A percentile compares a stretch with the other conserved stretches of the same genome.
These are phyloP conservation scores for Chlamydotis undulata DNA, from an alignment of 2,113 vertebrate genomes.

Conservation along the genomic window DNA sequence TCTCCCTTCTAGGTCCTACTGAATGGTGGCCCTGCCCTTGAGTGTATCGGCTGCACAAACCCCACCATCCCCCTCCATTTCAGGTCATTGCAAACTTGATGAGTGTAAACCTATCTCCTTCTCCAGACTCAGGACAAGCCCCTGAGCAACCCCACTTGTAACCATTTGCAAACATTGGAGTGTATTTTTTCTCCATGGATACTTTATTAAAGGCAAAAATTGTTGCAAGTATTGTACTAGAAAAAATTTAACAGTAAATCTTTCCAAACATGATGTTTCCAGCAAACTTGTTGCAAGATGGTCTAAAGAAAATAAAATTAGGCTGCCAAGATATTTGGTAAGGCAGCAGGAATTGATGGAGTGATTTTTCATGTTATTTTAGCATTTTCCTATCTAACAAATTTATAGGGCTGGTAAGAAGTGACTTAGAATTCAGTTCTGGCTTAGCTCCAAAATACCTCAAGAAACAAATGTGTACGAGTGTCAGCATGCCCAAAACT, in stretches of 20 bases:
- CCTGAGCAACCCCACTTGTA: background rate
- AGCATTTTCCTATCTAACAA: background rate
- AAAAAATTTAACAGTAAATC: background rate
- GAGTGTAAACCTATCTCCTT: background rate
- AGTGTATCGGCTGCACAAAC: fast-evolving
- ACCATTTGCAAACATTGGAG: background rate
- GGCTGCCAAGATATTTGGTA: background rate
- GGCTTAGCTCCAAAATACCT: background rate
- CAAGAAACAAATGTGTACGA: background rate
- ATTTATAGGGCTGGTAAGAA: background rate
- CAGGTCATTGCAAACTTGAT: background rate
- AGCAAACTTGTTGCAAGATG: background rate
- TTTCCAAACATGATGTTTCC: background rate
- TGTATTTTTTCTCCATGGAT: background rate
- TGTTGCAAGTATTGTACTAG: background rate
- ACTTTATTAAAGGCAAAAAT: background rate
- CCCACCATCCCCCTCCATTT: background rate
- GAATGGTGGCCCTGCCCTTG: background rate
- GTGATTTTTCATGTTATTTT: background rate
- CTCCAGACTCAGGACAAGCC: background rate
- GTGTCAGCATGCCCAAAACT: background rate
- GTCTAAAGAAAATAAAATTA: background rate
- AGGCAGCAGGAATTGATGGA: background rate
- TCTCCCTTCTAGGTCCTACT: background rate
- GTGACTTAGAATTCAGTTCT: background rate